A percentile compares a stretch with the other conserved stretches of the same genome.
Conservation (phyloP, 2,888 invertebrate genomes). For the Melipona bicolor region DNA sequence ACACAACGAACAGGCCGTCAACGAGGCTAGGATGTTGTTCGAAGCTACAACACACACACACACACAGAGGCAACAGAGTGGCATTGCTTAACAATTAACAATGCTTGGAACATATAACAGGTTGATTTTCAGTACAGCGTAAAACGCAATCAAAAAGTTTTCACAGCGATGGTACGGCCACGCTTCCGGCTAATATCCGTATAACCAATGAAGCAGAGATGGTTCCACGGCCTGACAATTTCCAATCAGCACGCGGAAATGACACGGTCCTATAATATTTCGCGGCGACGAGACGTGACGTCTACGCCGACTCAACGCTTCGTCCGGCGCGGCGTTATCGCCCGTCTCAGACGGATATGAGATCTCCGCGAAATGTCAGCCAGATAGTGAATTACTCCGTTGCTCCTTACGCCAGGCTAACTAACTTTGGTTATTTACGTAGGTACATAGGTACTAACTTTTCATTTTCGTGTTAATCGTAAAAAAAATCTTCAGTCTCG, state of each 20-base stretch:
- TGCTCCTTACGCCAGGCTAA: constrained; percentile 5
- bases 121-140: neutral
- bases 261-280: constrained; percentile 79
- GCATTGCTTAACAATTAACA: constrained; percentile 8
- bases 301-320: constrained; percentile 19
- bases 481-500: neutral
- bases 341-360: constrained; percentile 82
- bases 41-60: neutral
- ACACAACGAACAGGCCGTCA: constrained; percentile 24
- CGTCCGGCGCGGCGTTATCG: constrained; percentile 71
- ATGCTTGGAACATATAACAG: neutral
- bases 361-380: constrained; percentile 77
- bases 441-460: no score
- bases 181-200: constrained; percentile 74
- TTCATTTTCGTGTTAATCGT: neutral
- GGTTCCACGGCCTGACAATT: constrained; percentile 80
- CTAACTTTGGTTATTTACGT: neutral
- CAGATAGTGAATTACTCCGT: constrained; percentile 77
- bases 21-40: neutral
- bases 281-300: constrained; percentile 56
- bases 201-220: constrained; percentile 75
- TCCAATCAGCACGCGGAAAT: constrained; percentile 82
- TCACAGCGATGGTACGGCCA: constrained; percentile 57
- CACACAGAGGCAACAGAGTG: neutral
- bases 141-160: constrained; percentile 80